Evolutionary conservation across 2,113 vertebrate genomes (phyloP).

Genomic region (Cnemophilus loriae): DNA sequence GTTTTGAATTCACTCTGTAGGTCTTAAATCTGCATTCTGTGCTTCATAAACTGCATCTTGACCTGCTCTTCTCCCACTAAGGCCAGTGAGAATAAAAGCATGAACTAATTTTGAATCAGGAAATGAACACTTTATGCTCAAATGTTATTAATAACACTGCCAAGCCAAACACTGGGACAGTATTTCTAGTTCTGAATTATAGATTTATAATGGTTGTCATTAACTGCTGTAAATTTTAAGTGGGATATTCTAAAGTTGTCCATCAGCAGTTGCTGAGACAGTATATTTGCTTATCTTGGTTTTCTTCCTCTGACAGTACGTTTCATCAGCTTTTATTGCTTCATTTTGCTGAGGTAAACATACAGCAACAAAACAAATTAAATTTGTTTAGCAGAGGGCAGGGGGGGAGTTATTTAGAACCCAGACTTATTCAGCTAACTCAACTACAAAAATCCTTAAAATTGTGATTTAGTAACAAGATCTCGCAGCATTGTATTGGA

Average conservation of each 20-base stretch:
- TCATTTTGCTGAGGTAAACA: conserved; percentile 19
- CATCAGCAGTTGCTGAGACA: neutral
- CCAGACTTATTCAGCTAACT: neutral
- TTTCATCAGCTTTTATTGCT: conserved; percentile 4
- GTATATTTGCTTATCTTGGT: neutral
- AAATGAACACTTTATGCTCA: neutral
- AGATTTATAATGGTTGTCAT: neutral
- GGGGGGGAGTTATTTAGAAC: neutral
- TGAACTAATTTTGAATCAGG: conserved; percentile 11
- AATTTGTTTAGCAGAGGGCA: neutral
- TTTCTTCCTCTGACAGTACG: neutral
- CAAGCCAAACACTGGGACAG: neutral
- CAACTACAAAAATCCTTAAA: neutral
- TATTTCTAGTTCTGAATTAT: neutral
- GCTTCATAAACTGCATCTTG: neutral
- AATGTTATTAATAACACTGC: neutral
- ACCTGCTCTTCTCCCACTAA: neutral
- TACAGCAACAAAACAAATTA: neutral
- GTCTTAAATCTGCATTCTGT: neutral
- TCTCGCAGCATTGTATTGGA: neutral
- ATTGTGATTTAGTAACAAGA: neutral
- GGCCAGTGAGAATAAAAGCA: neutral
- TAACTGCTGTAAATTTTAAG: neutral
- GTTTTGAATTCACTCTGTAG: neutral
- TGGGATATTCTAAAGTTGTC: neutral